Conservation (phyloP, 1,140 invertebrate genomes). For the Sminthurides bifidus region DNA sequence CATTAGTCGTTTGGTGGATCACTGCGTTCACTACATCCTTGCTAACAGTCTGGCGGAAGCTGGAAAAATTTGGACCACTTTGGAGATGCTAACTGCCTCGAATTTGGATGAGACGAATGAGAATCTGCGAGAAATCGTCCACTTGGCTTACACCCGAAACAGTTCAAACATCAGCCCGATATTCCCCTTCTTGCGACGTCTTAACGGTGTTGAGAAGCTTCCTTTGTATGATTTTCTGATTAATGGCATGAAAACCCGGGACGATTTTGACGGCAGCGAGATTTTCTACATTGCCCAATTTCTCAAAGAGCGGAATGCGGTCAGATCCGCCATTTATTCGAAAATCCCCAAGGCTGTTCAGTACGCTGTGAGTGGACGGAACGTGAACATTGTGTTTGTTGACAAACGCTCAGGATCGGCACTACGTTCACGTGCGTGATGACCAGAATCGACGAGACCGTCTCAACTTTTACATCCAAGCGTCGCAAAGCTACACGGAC, state of each 20-base stretch:
- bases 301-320: constrained; percentile 6
- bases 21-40: neutral
- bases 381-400: constrained; percentile 4
- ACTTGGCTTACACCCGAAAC: neutral
- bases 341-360: constrained; percentile 7
- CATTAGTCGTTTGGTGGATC: constrained; percentile 6
- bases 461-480: constrained; percentile 5
- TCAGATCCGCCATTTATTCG: neutral
- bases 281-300: constrained; percentile 7
- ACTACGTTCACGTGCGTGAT: constrained; percentile 7
- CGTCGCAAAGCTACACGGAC: constrained; percentile 1
- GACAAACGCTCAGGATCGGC: neutral
- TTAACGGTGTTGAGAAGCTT: constrained; percentile 1
- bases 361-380: neutral
- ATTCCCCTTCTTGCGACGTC: neutral
- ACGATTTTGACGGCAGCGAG: constrained; percentile 1
- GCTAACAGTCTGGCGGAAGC: neutral
- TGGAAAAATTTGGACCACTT: neutral
- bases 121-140: neutral
- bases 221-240: neutral
- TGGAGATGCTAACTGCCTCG: neutral
- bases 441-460: constrained; percentile 1
- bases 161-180: constrained; percentile 3
- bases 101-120: neutral
- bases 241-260: constrained; percentile 4